Evolutionary conservation across 2,113 vertebrate genomes (phyloP).

Genomic region (Donacobius atricapilla): DNA sequence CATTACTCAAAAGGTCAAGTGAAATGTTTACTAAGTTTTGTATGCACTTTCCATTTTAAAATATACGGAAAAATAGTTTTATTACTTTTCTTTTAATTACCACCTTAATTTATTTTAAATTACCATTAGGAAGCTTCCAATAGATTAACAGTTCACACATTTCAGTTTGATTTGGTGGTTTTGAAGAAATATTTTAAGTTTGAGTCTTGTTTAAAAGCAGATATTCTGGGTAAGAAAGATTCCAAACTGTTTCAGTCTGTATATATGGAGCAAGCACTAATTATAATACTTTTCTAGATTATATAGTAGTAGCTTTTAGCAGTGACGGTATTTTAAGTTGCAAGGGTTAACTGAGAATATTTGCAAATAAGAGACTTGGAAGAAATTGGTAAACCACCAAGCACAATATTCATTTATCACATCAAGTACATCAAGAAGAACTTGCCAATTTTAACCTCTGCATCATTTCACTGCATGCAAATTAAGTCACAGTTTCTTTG

Average conservation of each 20-base stretch:
- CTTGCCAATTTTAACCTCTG: neutral
- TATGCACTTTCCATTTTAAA: neutral
- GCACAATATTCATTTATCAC: neutral
- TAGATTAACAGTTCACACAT: neutral
- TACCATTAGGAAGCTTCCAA: neutral
- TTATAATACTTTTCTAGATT: neutral
- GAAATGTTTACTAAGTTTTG: neutral
- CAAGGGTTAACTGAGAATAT: neutral
- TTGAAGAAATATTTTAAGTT: neutral
- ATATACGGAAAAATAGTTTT: neutral
- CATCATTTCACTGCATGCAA: neutral
- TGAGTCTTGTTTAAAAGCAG: conserved; percentile 60
- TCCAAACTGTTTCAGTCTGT: neutral
- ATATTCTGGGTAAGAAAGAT: neutral
- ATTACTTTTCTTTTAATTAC: neutral
- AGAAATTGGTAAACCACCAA: neutral
- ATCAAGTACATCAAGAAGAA: neutral
- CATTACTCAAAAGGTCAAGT: neutral
- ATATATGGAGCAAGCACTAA: neutral
- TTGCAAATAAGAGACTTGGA: neutral
- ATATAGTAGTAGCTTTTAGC: neutral
- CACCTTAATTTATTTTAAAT: neutral
- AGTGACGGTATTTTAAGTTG: neutral
- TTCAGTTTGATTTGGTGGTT: neutral
- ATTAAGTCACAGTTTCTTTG: neutral